Percentiles rank a stretch among this genome's conserved stretches.
Evolutionary conservation across 2,888 invertebrate genomes (phyloP).

Genomic region (Dorcus hopei): DNA sequence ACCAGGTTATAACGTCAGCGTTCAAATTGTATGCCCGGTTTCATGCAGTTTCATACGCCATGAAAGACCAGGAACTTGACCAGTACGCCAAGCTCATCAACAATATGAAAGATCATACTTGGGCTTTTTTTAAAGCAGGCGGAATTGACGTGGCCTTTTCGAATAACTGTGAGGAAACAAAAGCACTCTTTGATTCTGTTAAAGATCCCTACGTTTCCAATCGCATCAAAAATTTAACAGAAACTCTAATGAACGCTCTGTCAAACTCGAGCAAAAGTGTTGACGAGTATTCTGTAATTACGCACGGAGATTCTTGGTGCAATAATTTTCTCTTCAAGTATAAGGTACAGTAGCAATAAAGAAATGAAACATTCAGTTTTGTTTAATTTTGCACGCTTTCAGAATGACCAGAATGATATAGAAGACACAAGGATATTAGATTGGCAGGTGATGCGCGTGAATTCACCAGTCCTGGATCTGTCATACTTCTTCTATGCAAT

Average conservation of each 20-base stretch:
- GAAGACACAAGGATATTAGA: conserved; percentile 3
- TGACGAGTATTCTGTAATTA: background rate
- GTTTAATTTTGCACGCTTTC: background rate
- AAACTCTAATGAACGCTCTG: no score
- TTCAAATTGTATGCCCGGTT: conserved; percentile 12
- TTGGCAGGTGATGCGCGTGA: conserved; percentile 3
- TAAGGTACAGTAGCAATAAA: conserved; percentile 24
- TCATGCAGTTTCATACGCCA: conserved; percentile 27
- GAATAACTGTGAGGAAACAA: no score
- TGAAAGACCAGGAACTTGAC: conserved; percentile 21
- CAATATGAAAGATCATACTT: no score
- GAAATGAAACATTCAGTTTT: conserved; percentile 28
- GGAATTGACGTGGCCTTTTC: no score
- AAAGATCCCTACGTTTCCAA: no score
- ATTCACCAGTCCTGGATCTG: conserved; percentile 2
- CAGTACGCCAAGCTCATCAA: conserved; percentile 2
- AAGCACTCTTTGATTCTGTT: no score
- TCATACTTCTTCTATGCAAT: conserved; percentile 7
- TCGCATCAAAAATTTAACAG: no score
- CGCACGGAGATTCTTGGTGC: conserved; percentile 11
- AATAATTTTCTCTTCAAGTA: conserved; percentile 3
- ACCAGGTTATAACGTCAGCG: no score
- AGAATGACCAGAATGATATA: background rate
- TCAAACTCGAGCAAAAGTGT: background rate
- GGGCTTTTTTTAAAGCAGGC: no score